A percentile compares a stretch with the other conserved stretches of the same genome.
Evolutionary conservation across 1,140 invertebrate species (phyloP).

Genomic region (Oryctes rhinoceros): DNA sequence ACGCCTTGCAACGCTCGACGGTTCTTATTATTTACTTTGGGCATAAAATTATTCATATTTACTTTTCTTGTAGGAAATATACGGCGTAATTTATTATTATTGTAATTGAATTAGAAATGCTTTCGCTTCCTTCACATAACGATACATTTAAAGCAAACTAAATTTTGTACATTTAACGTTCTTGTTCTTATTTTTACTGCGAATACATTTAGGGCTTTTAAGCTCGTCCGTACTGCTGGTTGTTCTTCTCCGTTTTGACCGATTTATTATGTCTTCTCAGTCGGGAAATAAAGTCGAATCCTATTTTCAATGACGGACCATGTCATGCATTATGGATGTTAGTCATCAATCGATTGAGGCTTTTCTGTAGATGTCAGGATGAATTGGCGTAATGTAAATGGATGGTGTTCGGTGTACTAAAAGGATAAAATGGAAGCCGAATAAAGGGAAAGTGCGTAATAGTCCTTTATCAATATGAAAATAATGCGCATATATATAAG

Average conservation of each 20-base stretch:
- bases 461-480: too few species aligned
- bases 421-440: too few species aligned
- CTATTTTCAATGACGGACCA: neutral
- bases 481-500: too few species aligned
- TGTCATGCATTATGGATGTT: conserved; percentile 4
- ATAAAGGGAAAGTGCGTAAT: too few species aligned
- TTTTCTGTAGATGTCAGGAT: neutral
- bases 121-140: neutral
- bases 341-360: conserved; percentile 9
- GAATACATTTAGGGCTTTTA: neutral
- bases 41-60: too few species aligned
- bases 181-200: neutral
- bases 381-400: conserved; percentile 9
- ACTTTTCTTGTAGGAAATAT: too few species aligned
- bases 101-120: neutral
- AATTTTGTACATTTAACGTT: neutral
- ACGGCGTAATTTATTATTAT: neutral
- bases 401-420: neutral
- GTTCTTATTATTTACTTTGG: too few species aligned
- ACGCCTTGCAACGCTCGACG: too few species aligned
- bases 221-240: too few species aligned
- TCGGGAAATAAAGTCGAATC: conserved; percentile 1
- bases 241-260: too few species aligned
- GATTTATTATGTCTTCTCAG: neutral
- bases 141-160: neutral